Evolutionary conservation across 2,888 invertebrate species (phyloP).

Genomic region (Alviniconcha strummeri): DNA sequence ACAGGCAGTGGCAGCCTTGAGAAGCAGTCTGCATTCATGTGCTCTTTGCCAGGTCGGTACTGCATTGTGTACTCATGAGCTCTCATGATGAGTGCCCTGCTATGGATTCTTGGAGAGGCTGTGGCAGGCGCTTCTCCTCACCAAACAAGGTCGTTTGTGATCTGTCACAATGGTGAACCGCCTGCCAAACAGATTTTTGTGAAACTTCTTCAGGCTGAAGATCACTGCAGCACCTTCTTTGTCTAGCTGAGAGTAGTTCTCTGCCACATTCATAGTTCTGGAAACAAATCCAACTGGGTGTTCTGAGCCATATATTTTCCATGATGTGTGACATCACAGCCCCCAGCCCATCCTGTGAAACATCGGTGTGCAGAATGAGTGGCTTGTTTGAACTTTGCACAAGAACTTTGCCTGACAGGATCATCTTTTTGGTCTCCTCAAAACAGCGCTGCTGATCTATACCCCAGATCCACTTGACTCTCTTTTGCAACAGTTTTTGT

Average conservation of each 20-base stretch:
- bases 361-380: conserved; percentile 68
- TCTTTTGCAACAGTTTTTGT: conserved; percentile 37
- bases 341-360: conserved; percentile 64
- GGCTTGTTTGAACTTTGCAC: conserved; percentile 47
- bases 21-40: conserved; percentile 22
- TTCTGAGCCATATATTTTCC: conserved; percentile 26
- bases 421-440: conserved; percentile 43
- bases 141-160: conserved; percentile 25
- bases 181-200: conserved; percentile 25
- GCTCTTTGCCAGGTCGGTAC: neutral
- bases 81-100: conserved; percentile 23
- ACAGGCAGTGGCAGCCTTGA: conserved; percentile 16
- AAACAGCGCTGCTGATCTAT: conserved; percentile 37
- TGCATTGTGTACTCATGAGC: conserved; percentile 10
- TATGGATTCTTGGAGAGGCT: conserved; percentile 6
- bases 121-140: neutral
- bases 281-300: conserved; percentile 35
- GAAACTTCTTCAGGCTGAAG: conserved; percentile 24
- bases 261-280: conserved; percentile 26
- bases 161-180: conserved; percentile 23
- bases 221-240: conserved; percentile 24
- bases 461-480: conserved; percentile 45
- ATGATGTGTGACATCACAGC: conserved; percentile 44
- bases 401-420: conserved; percentile 48
- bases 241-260: conserved; percentile 28